Evolutionary conservation across 2,113 vertebrate species (phyloP), one percentile per base, ranked within the genome.

Genomic region (Brachionichthys hirsutus): DNA sequence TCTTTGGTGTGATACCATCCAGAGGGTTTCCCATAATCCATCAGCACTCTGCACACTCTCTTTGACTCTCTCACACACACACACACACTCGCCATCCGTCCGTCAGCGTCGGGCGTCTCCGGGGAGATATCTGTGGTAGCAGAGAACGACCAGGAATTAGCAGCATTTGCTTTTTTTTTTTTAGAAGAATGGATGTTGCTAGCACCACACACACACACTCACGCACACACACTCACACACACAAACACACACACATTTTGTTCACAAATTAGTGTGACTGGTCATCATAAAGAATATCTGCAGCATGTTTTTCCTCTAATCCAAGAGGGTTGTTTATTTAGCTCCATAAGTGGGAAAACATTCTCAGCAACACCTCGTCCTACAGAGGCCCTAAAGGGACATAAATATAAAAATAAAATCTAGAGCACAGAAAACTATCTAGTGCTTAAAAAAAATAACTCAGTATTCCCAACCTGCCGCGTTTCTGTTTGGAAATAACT

Each of bases 51-150:
- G 12, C 7, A 45, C 54, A 67, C 54, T 47, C 62, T 54, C 59
- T 9, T n/a, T 24, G 6, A 20, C 42, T 54, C 63, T 35, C 56
- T 46, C 52, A 56, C 77, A 65, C 51, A 54, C 44, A 15, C 6
- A 35, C 75, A 76, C 75, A 70, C 75, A 55, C 67, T 35, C 48
- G 18, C 24, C 45, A 42, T 91, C 91, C 85, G 81, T 93, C 92
- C 86, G 85, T 92, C 91, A 92, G 91, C 91, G 90, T 86, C 89
- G 81, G 68, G 88, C 87, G 88, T 93, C 93, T 90, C 92, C 50
- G 71, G 92, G 89, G 93, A 91, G 85, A 92, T 91, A 95, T 95
- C 91, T 92, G 93, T 93, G 92, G 94, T 92, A 92, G 84, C 90
- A 84, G 89, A 90, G 92, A 93, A 89, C 46, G 91, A 93, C 89